phyloP scores from a whole-genome alignment of 1,140 invertebrate genomes.

The Pissodes strobi region DNA sequence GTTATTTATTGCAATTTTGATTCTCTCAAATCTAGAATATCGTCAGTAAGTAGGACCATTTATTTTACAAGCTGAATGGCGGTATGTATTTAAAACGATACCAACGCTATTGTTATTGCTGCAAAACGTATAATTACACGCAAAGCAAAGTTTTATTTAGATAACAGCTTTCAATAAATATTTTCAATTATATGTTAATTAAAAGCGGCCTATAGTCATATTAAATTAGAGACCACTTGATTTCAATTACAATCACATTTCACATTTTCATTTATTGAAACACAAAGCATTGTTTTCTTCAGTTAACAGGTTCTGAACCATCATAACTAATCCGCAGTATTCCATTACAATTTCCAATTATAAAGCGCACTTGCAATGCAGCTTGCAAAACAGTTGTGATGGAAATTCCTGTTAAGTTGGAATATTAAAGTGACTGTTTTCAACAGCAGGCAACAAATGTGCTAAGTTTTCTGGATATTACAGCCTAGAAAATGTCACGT shows the following conservation, averaged over 20 bases:
- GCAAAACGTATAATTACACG: too few species aligned
- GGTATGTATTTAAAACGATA: too few species aligned
- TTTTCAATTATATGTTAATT: too few species aligned
- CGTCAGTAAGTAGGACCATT: too few species aligned
- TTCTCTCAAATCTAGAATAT: too few species aligned
- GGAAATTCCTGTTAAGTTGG: slow-evolving; percentile 31
- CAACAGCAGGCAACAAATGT: slow-evolving; percentile 30
- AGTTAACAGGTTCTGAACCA: slow-evolving; percentile 1
- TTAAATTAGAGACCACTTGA: too few species aligned
- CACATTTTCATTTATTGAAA: background rate
- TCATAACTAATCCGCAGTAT: slow-evolving; percentile 9
- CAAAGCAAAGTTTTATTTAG: too few species aligned
- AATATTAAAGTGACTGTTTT: slow-evolving; percentile 26
- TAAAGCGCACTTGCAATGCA: slow-evolving; percentile 23
- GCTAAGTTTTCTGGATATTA: slow-evolving; percentile 32
- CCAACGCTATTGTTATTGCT: too few species aligned
- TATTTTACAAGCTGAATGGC: too few species aligned
- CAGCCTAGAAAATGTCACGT: slow-evolving; percentile 29
- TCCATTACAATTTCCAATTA: slow-evolving; percentile 33
- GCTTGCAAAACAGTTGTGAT: slow-evolving; percentile 30
- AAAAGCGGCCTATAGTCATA: too few species aligned
- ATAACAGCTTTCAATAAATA: too few species aligned
- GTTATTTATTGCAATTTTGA: too few species aligned
- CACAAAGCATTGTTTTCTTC: slow-evolving; percentile 8
- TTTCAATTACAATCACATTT: slow-evolving; percentile 8